A percentile compares a stretch with the other conserved stretches of the same genome.
phyloP scores from a whole-genome alignment of 2,888 invertebrate genomes.

The Rapana venosa region DNA sequence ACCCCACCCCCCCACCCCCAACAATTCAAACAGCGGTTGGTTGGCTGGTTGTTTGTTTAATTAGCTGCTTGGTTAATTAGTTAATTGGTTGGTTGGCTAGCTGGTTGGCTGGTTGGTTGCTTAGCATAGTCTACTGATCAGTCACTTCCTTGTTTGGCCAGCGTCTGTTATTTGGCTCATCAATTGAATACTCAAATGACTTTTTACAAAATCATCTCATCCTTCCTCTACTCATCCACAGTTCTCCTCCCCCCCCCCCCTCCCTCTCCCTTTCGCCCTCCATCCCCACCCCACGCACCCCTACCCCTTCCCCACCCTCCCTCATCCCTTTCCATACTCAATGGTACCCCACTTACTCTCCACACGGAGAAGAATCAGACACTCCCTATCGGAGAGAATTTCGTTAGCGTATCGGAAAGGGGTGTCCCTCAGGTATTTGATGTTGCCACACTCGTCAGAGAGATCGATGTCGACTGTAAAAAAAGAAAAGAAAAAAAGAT shows the following conservation, averaged over 20 bases:
- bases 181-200: neutral
- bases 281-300: neutral
- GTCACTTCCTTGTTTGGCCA: too few relatives aligned
- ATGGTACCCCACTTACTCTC: conserved; percentile 44
- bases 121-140: too few relatives aligned
- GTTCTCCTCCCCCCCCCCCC: neutral
- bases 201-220: neutral
- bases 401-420: conserved; percentile 62
- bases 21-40: too few relatives aligned
- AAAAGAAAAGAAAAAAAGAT: neutral
- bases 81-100: too few relatives aligned
- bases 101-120: too few relatives aligned
- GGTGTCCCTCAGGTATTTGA: conserved; percentile 61
- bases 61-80: too few relatives aligned
- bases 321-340: neutral
- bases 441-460: conserved; percentile 63
- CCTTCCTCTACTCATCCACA: neutral
- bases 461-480: conserved; percentile 61
- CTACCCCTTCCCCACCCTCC: neutral
- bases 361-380: conserved; percentile 59
- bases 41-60: too few relatives aligned
- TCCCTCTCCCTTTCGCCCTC: neutral
- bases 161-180: too few relatives aligned
- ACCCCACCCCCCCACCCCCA: too few relatives aligned
- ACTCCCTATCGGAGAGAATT: conserved; percentile 61